Base-by-base conservation (phyloP, 2,113 vertebrate genomes). In the Misgurnus anguillicaudatus region DNA sequence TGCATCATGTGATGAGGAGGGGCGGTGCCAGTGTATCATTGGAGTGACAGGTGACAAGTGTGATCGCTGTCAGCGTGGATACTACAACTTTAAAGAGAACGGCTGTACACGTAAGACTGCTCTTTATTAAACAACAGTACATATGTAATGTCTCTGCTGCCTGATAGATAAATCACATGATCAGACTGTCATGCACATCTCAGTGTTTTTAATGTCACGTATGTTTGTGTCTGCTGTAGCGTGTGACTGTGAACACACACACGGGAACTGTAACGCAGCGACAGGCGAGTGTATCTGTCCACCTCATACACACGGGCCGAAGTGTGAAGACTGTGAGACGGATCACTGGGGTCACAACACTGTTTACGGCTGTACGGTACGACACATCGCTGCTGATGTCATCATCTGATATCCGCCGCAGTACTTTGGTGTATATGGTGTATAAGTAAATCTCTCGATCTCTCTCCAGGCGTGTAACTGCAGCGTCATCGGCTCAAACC, bases 281-380 rank as follows among this genome's bases (percentile, higher is more conserved):
- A 94, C 90, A 0, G 97, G 97, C 7, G 86, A 90, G 47, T 99
- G 97, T 42, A 88, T 94, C 86, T 99, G 97, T 81, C 95, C 97
- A 0, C 87, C 95, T 80, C 92, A 97, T 80, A 96, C 96, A 6
- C 58, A 0, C 16, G 96, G 96, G 9, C 83, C 77, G 10, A 91
- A 89, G 72, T 99, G 97, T 80, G 89, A 95, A 75, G 79, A 83
- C 10, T 99, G 98, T 83, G 88, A 94, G 71, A 81, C 89, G 8
- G 92, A 89, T 24, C 87, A 92, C 90, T 99, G 97, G 96, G 94
- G 94, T 67, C 92, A 91, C 0, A 84, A 96, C 87, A 81, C 65
- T 9, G 36, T 89, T 21, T 83, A 79, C 0, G 98, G 98, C 53
- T 99, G 97, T 86, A 91, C 95, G 96, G 97, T 99, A 87, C 16